Conservation (phyloP, 2,113 vertebrate genomes). For the Chamaetylas fuelleborni region DNA sequence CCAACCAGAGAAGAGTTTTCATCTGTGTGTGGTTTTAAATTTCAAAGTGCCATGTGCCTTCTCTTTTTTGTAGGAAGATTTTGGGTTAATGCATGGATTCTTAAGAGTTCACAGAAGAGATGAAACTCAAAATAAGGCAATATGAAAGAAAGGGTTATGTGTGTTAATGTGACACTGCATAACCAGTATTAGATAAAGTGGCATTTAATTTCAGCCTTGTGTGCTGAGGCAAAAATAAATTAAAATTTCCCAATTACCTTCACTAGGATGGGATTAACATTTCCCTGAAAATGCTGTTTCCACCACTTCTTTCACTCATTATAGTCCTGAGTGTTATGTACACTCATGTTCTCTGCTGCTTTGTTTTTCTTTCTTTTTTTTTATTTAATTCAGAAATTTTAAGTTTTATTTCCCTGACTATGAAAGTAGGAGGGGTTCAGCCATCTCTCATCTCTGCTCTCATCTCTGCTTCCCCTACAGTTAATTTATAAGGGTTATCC, state of each 20-base stretch:
- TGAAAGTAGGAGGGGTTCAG: background rate
- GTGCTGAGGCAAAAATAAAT: background rate
- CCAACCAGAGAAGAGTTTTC: background rate
- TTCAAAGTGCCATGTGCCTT: rapidly evolving
- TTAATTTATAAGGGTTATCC: background rate
- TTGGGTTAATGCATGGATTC: background rate
- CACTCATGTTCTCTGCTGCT: background rate
- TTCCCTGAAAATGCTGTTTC: background rate
- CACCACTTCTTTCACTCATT: background rate
- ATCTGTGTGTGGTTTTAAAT: background rate
- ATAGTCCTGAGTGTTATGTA: background rate
- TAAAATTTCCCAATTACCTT: background rate
- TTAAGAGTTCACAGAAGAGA: background rate
- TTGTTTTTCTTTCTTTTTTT: background rate
- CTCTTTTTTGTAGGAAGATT: background rate
- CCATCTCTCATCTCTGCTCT: background rate
- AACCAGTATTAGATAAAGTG: background rate
- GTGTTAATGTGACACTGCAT: background rate
- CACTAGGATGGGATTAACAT: background rate
- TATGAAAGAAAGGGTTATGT: background rate
- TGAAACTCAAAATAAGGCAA: background rate
- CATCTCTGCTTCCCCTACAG: background rate
- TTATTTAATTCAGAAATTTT: background rate
- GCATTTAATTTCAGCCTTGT: background rate
- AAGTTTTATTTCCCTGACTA: background rate